phyloP scores from a whole-genome alignment of 2,113 vertebrate species.

The Riparia riparia region DNA sequence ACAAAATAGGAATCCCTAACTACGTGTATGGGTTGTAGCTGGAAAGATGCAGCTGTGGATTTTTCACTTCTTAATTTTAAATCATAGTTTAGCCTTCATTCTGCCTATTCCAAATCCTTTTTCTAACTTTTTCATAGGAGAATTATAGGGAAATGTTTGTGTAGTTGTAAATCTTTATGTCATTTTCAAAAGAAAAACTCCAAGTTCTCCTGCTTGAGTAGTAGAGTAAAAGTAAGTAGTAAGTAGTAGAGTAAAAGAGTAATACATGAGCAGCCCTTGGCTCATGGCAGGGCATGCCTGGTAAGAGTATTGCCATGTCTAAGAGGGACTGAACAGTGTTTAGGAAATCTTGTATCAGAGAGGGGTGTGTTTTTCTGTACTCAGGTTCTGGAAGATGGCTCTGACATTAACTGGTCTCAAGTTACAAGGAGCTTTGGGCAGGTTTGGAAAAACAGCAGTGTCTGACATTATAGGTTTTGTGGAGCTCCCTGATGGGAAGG shows the following conservation, averaged over 20 bases:
- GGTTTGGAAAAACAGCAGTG: conserved; percentile 88
- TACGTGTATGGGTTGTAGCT: neutral
- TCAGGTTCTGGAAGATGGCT: conserved; percentile 94
- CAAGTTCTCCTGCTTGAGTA: neutral
- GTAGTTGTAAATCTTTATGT: neutral
- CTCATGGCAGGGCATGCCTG: neutral
- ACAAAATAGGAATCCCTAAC: neutral
- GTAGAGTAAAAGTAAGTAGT: too few relatives aligned
- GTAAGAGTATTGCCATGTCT: neutral
- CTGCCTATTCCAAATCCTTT: neutral
- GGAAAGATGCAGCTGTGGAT: neutral
- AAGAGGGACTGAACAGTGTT: neutral
- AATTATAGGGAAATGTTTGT: neutral
- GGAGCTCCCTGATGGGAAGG: conserved; percentile 93
- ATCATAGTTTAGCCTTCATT: neutral
- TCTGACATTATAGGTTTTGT: conserved; percentile 88
- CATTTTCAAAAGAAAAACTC: neutral
- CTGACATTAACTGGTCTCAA: conserved; percentile 91
- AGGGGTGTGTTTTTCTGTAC: neutral
- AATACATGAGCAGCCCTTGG: neutral
- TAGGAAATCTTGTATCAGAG: neutral
- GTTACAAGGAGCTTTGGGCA: conserved; percentile 87
- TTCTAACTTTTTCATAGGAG: neutral
- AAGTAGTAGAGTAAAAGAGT: too few relatives aligned
- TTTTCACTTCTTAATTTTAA: neutral